Conservation (phyloP, 1,140 invertebrate species). For the Pogonognathellus flavescens region DNA sequence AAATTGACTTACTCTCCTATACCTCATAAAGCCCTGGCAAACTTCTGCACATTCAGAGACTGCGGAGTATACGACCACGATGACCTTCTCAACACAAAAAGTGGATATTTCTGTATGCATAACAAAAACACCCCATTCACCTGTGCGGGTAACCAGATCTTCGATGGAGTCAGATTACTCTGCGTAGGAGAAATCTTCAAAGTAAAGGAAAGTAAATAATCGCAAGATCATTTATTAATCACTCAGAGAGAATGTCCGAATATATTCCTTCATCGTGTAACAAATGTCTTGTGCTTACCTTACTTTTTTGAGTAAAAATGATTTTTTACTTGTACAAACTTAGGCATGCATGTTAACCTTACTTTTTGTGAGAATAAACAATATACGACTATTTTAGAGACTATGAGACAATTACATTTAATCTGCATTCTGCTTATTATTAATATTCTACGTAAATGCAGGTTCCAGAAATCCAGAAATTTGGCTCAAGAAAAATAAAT, state of each 20-base stretch:
- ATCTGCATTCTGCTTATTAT: too few relatives aligned
- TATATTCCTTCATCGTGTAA: neutral
- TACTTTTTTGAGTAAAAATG: too few relatives aligned
- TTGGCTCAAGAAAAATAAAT: too few relatives aligned
- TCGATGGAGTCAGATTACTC: neutral
- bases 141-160: slow-evolving; percentile 23
- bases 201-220: neutral
- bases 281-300: too few relatives aligned
- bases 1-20: slow-evolving; percentile 21
- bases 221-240: neutral
- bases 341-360: too few relatives aligned
- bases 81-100: neutral
- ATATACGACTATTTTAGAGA: too few relatives aligned
- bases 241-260: neutral
- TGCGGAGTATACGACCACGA: slow-evolving; percentile 31
- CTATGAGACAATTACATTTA: too few relatives aligned
- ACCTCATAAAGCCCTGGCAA: neutral
- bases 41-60: slow-evolving; percentile 7
- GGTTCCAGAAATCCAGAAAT: too few relatives aligned
- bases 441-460: too few relatives aligned
- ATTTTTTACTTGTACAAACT: too few relatives aligned
- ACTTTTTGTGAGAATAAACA: too few relatives aligned
- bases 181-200: slow-evolving; percentile 26
- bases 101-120: slow-evolving; percentile 36
- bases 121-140: slow-evolving; percentile 30